Evolutionary conservation across 2,797 vertebrate species (phyloP).

Genomic region (Gephyroberyx darwinii): DNA sequence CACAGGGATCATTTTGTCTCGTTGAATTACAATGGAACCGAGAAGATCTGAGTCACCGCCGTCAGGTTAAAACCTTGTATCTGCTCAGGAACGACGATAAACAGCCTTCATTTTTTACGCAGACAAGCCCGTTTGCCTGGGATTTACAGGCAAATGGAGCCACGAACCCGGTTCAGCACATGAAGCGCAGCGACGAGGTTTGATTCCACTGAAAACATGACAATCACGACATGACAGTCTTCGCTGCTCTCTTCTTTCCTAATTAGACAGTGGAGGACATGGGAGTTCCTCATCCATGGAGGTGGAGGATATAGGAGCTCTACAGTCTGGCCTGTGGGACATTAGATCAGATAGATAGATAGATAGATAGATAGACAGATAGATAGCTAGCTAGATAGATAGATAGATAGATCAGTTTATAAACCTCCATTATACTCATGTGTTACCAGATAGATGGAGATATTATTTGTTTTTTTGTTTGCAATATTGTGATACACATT

Average conservation of each 20-base stretch:
- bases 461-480: too few relatives aligned
- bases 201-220: slow-evolving; percentile 3
- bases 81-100: slow-evolving; percentile 40
- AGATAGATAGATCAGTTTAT: background rate
- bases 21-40: slow-evolving; percentile 66
- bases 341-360: background rate
- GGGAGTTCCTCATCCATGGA: slow-evolving; percentile 27
- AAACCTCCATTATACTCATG: too few relatives aligned
- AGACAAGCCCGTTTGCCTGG: background rate
- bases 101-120: background rate
- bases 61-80: slow-evolving; percentile 48
- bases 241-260: slow-evolving; percentile 24
- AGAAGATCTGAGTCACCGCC: slow-evolving; percentile 49
- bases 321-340: slow-evolving; percentile 10
- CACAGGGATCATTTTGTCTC: slow-evolving; percentile 68
- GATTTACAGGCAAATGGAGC: background rate
- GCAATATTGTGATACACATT: too few relatives aligned
- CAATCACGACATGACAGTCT: background rate
- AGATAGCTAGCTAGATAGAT: background rate
- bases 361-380: background rate
- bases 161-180: slow-evolving; percentile 11
- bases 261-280: slow-evolving; percentile 48
- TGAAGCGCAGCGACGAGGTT: background rate
- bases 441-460: too few relatives aligned
- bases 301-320: slow-evolving; percentile 30